Evolutionary conservation across 2,888 invertebrate genomes (phyloP), one percentile per base, ranked within the genome.

Genomic region (Drosophila borborema): DNA sequence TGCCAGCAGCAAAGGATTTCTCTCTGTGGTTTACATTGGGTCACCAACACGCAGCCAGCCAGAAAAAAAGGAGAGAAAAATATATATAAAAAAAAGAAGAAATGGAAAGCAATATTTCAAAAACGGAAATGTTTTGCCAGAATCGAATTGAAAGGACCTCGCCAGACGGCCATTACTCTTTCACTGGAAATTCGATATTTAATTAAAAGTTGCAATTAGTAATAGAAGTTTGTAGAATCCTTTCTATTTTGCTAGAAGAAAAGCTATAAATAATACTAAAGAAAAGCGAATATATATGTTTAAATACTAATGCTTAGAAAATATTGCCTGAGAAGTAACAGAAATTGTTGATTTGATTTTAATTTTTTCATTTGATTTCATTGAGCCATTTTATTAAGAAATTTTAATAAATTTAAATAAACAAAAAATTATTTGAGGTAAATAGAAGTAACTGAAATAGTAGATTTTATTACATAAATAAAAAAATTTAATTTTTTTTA

Each of bases 81-180:
- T 74, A n/a, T 20, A 51, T 10, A 56, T 46, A 40, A 1, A 48
- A 46, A 16, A 46, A 46, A 10, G 1, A 45, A 8, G 3, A 56
- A 49, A 64, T 74, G 68, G 68, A 62, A 56, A 80, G 74, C 83
- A 75, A 84, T 88, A 80, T 82, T 86, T 88, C 86, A 82, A 74
- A 80, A 77, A 64, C 80, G 83, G 73, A 84, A 88, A 80, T 77
- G 86, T 75, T 88, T 87, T 82, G 63, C 67, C 72, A 64, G 69
- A 72, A 74, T 64, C 71, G 69, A 84, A 76, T 56, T 66, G 80
- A 68, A 82, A 81, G 69, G 54, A 68, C 66, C 63, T 38, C 61
- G 28, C 41, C 54, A 69, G 74, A 53, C 31, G 49, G 40, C 28
- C 59, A 61, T 55, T 78, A 59, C 66, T 63, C 51, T 58, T 49